Base-by-base conservation (phyloP, 2,797 vertebrate genomes). In the Toxotes lorentzi region DNA sequence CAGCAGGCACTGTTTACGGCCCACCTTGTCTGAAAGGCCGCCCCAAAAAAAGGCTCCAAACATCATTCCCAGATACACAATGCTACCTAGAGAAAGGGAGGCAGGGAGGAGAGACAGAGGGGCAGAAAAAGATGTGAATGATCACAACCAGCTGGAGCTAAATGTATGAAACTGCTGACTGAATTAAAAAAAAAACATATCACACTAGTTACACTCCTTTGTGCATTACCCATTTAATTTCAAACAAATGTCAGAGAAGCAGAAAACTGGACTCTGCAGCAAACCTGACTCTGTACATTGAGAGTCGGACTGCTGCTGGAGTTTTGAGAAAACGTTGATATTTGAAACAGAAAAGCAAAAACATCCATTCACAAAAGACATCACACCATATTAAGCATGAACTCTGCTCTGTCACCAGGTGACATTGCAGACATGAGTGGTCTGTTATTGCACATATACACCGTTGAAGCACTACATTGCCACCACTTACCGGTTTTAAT, bases 1-100 rank as follows among this genome's bases (percentile, higher is more conserved):
- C 76, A 99, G 96, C 86, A 99, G 97, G 82, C 96, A 96, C 90
- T 98, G 97, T 79, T 91, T 97, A 53, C 98, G 96, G 91, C 98
- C 98, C 90, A 97, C 89, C 75, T 97, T 98, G 94, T 99, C 98
- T 7, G 98, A 97, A 87, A 99, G 95, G 48, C 98, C 97, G 71
- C 98, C 98, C 98, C 97, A 99, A 91, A 98, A 98, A 92, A 99
- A 98, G 0, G 97, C 97, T 63, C 98, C 98, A 38, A 98, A 93
- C 98, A 98, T 99, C 98, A 99, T 99, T 65, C 97, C 98, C 91
- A 98, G 95, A 88, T 99, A 99, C 83, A 99, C 98, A 47, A 99
- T 96, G 91, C 97, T 98, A 60, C 98, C 97, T 99, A 96, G 35
- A 96, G 92, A 65, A 48, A 62, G 11, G 12, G 45, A 65, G 43